phyloP scores from a whole-genome alignment of 2,797 vertebrate genomes.

The Lepilemur ruficaudatus region DNA sequence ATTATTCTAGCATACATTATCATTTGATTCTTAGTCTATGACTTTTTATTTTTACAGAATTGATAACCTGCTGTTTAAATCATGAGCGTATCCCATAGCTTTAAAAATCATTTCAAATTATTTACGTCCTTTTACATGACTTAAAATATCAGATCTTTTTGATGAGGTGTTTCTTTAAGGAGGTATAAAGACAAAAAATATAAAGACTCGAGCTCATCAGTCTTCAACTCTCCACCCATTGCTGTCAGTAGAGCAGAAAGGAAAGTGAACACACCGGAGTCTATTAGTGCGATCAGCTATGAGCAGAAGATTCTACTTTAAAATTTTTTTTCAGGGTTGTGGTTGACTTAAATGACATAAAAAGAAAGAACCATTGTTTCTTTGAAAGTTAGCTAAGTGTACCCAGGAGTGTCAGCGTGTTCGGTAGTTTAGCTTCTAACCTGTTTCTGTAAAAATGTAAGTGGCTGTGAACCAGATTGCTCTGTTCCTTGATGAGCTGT shows the following conservation, averaged over 20 bases:
- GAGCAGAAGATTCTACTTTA: neutral
- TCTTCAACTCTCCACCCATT: neutral
- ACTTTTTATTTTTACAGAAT: slow-evolving; percentile 12
- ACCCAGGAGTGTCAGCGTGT: neutral
- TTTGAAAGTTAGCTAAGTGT: slow-evolving; percentile 2
- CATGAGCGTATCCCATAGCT: neutral
- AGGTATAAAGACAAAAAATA: neutral
- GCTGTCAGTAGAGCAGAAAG: neutral
- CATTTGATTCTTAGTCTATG: neutral
- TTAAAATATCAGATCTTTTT: neutral
- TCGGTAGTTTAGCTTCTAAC: slow-evolving; percentile 60
- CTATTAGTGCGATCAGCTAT: neutral
- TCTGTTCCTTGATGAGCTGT: slow-evolving; percentile 36
- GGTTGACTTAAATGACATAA: neutral
- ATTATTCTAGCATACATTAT: neutral
- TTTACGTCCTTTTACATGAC: neutral
- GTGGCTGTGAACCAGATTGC: neutral
- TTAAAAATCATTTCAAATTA: neutral
- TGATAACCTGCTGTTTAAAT: neutral
- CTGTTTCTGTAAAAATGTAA: slow-evolving; percentile 13
- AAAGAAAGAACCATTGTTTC: slow-evolving; percentile 31
- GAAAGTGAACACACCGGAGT: neutral
- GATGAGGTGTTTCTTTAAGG: neutral
- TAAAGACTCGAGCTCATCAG: neutral
- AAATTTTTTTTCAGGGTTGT: neutral